phyloP scores from a whole-genome alignment of 2,888 invertebrate species.

The Xestia ashworthii region DNA sequence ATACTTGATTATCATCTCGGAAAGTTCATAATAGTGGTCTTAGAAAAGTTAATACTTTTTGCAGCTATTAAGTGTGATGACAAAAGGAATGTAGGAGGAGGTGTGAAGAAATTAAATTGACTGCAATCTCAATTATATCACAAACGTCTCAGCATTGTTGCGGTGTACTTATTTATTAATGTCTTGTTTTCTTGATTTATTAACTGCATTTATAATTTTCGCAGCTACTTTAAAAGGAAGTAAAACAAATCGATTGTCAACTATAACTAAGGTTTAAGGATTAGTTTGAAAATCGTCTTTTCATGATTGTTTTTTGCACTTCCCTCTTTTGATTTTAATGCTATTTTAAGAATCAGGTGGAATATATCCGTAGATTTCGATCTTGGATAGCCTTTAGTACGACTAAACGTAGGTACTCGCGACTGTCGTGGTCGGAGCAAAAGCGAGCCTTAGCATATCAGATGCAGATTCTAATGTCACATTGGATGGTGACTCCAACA shows the following conservation, averaged over 20 bases:
- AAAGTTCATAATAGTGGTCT: not conserved
- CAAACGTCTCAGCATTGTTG: constrained; percentile 26
- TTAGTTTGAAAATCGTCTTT: not conserved
- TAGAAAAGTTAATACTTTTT: constrained; percentile 10
- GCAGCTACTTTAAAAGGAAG: not conserved
- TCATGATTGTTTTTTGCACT: not conserved
- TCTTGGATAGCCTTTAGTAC: not conserved
- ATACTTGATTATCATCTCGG: not conserved
- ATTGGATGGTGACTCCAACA: not conserved
- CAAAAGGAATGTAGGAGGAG: not conserved
- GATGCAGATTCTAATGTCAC: not conserved
- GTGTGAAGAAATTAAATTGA: constrained; percentile 21
- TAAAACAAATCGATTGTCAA: constrained; percentile 6
- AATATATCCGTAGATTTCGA: not conserved
- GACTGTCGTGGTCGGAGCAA: not conserved
- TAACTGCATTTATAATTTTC: not conserved
- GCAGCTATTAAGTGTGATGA: constrained; percentile 10
- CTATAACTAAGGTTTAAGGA: not conserved
- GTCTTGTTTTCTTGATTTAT: constrained; percentile 4
- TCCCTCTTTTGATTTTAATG: not conserved
- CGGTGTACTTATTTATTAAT: not conserved
- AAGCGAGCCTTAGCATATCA: not conserved
- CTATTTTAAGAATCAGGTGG: not conserved
- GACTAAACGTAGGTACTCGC: not conserved
- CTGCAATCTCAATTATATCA: constrained; percentile 24